A percentile compares a stretch with the other conserved stretches of the same genome.
These are phyloP conservation scores for Takifugu rubripes DNA, from an alignment of 2,797 vertebrate genomes.

Conservation along the genomic window DNA sequence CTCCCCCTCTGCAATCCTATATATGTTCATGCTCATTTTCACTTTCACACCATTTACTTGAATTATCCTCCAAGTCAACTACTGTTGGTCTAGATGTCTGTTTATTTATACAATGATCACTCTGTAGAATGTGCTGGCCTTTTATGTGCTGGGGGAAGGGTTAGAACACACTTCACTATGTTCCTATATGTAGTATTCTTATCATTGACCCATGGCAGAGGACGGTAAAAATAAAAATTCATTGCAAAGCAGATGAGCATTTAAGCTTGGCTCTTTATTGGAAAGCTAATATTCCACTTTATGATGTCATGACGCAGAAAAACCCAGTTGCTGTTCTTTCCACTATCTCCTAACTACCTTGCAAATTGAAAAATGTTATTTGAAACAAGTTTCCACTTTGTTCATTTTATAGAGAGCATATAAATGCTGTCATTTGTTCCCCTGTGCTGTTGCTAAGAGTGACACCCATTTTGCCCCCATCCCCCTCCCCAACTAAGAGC, in stretches of 20 bases:
- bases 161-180: too few relatives aligned
- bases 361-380: slow-evolving; percentile 8
- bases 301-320: too few relatives aligned
- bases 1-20: background rate
- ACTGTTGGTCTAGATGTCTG: slow-evolving; percentile 10
- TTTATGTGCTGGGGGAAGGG: background rate
- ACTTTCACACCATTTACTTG: slow-evolving; percentile 19
- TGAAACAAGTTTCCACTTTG: slow-evolving; percentile 45
- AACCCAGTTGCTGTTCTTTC: background rate
- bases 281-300: too few relatives aligned
- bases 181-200: too few relatives aligned
- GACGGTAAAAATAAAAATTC: too few relatives aligned
- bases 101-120: slow-evolving; percentile 23
- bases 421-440: slow-evolving; percentile 53
- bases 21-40: slow-evolving; percentile 29
- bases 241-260: too few relatives aligned
- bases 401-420: slow-evolving; percentile 58
- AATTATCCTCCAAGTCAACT: slow-evolving; percentile 16
- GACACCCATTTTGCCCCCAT: slow-evolving; percentile 24
- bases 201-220: too few relatives aligned
- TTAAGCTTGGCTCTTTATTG: background rate
- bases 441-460: slow-evolving; percentile 11
- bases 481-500: slow-evolving; percentile 13
- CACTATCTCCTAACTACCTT: background rate
- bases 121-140: background rate